A percentile compares a stretch with the other conserved stretches of the same genome.
Conservation (phyloP, 1,140 invertebrate species). For the Hyposmocoma kahamanoa region DNA sequence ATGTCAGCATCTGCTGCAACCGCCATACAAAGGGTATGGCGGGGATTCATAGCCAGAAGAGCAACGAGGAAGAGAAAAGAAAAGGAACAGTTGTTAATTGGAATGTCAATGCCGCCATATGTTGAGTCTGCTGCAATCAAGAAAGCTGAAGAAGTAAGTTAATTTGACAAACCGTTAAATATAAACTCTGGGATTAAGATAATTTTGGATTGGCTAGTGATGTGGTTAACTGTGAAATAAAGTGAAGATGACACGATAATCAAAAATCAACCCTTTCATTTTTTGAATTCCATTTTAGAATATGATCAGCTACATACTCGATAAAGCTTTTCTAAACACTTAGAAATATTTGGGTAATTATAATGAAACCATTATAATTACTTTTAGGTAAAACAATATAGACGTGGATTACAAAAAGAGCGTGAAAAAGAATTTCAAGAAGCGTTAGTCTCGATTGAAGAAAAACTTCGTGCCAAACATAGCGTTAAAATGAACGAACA, state of each 20-base stretch:
- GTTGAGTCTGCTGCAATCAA: slow-evolving; percentile 58
- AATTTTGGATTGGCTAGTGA: too few species aligned
- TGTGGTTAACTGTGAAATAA: too few species aligned
- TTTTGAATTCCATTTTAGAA: too few species aligned
- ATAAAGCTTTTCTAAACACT: too few species aligned
- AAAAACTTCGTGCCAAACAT: slow-evolving; percentile 77
- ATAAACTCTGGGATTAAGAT: too few species aligned
- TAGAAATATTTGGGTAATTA: too few species aligned
- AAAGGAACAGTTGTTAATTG: slow-evolving; percentile 92
- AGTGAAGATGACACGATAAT: too few species aligned
- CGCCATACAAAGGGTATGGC: slow-evolving; percentile 88
- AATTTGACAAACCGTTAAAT: neutral
- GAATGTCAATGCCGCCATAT: slow-evolving; percentile 77
- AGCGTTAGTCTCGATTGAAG: slow-evolving; percentile 74
- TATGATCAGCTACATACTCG: too few species aligned
- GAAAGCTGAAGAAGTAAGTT: slow-evolving; percentile 57
- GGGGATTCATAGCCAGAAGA: slow-evolving; percentile 83
- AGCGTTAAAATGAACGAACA: slow-evolving; percentile 84
- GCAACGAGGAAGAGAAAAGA: slow-evolving; percentile 80
- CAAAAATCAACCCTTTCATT: too few species aligned
- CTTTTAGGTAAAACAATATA: slow-evolving; percentile 71
- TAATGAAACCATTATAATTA: too few species aligned
- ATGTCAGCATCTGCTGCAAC: slow-evolving; percentile 79
- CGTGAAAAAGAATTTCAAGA: slow-evolving; percentile 77
- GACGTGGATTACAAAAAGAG: slow-evolving; percentile 77